Conservation (phyloP, 2,888 invertebrate species). For the Rhaphigaster nebulosa region DNA sequence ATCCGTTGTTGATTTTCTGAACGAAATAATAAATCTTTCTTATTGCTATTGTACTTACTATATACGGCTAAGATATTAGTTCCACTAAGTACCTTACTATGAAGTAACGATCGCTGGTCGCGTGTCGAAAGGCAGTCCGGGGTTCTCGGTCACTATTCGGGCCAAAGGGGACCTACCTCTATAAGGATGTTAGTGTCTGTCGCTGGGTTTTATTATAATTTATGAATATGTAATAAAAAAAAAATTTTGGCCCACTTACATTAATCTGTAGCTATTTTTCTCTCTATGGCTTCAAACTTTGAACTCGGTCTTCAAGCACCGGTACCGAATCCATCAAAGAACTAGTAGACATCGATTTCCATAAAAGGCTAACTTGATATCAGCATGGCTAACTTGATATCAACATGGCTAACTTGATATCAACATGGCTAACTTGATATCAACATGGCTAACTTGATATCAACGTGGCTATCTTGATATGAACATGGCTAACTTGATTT, state of each 20-base stretch:
- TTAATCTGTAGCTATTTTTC: neutral
- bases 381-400: no score
- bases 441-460: no score
- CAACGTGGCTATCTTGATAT: no score
- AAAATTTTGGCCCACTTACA: neutral
- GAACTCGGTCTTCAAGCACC: neutral
- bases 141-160: neutral
- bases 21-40: neutral
- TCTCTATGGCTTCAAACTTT: neutral
- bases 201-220: neutral
- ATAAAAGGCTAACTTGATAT: no score
- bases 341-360: no score
- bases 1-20: neutral
- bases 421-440: no score
- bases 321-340: no score
- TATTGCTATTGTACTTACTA: neutral
- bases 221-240: neutral
- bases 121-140: neutral
- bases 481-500: no score
- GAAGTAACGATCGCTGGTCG: conserved; percentile 7
- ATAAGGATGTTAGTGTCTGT: conserved; percentile 1
- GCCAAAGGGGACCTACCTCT: neutral
- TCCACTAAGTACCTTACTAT: neutral
- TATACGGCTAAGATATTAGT: neutral
- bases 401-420: no score